Base-by-base conservation (phyloP, 2,113 vertebrate genomes). In the Heterochromis multidens region DNA sequence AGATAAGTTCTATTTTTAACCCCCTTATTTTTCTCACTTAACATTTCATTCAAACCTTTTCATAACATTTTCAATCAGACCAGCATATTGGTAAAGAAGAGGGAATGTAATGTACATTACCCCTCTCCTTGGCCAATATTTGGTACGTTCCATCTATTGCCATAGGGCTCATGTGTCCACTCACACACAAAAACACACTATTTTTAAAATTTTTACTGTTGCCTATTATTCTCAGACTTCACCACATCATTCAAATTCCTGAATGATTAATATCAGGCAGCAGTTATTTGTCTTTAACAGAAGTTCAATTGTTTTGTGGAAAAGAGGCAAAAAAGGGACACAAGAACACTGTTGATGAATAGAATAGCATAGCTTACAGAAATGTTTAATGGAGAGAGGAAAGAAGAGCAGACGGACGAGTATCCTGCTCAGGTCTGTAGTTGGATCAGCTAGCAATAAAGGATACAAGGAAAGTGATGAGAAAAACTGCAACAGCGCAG, bases 71-170 rank as follows among this genome's bases (percentile, higher is more conserved):
- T 80, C 21, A 81, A 67, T 19, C 2, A 23, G 19, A 56, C 17
- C 25, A 21, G 25, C 33, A 35, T 37, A 67, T 27, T 79, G 37
- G 46, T 31, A 52, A 35, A 25, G 52, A 77, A 43, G 5, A 19
- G 7, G 9, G 37, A 61, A 62, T 21, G 46, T 37, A 63, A 70
- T 49, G 9, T 29, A 81, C 57, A 90, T 77, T 57, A 85, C n/a
- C 90, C 89, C 82, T 79, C 23, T 84, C 23, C 43, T 86, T 74
- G 21, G 62, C 77, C 82, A 85, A n/a, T 58, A 77, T 85, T 86
- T 93, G 90, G 92, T 93, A 85, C 81, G 65, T 77, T 81, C 93
- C 88, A 84, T 85, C 58, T 78, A 29, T 86, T 81, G 88, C 88
- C 85, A 81, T 23, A 70, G 86, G 87, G 87, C 83, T 82, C 56